Evolutionary conservation across 2,797 vertebrate genomes (phyloP).

Genomic region (Sebastolobus alascanus): DNA sequence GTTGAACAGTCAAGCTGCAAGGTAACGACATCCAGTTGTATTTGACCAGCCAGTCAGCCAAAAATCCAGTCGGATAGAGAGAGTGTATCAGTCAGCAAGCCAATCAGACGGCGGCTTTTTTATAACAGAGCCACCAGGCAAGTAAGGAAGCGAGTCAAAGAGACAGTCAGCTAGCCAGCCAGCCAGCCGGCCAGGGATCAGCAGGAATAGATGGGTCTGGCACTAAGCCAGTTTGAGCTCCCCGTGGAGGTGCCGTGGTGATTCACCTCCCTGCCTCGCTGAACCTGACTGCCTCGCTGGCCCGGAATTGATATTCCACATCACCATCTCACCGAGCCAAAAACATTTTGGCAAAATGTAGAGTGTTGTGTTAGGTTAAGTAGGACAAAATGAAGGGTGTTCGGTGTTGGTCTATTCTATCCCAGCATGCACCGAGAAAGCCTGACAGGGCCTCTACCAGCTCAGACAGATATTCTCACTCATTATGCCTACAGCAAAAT

Average conservation of each 20-base stretch:
- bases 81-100: conserved; percentile 39
- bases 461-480: conserved; percentile 19
- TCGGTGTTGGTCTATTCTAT: conserved; percentile 34
- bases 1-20: conserved; percentile 41
- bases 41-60: conserved; percentile 45
- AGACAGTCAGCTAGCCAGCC: conserved; percentile 41
- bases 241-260: conserved; percentile 60
- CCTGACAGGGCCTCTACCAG: conserved; percentile 13
- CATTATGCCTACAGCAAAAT: conserved; percentile 29
- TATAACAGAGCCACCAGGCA: conserved; percentile 40
- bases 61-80: conserved; percentile 8
- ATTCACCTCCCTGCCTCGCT: conserved; percentile 64
- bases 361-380: conserved; percentile 60
- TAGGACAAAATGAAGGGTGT: conserved; percentile 56
- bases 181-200: conserved; percentile 44
- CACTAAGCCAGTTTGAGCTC: conserved; percentile 62
- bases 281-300: conserved; percentile 51
- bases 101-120: conserved; percentile 40
- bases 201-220: conserved; percentile 61
- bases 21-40: conserved; percentile 45
- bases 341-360: conserved; percentile 65
- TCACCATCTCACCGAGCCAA: conserved; percentile 57
- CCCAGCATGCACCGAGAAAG: conserved; percentile 18
- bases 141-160: conserved; percentile 46
- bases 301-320: conserved; percentile 63